phyloP scores from a whole-genome alignment of 2,888 invertebrate species.

The Glyphotaelius pellucidus region DNA sequence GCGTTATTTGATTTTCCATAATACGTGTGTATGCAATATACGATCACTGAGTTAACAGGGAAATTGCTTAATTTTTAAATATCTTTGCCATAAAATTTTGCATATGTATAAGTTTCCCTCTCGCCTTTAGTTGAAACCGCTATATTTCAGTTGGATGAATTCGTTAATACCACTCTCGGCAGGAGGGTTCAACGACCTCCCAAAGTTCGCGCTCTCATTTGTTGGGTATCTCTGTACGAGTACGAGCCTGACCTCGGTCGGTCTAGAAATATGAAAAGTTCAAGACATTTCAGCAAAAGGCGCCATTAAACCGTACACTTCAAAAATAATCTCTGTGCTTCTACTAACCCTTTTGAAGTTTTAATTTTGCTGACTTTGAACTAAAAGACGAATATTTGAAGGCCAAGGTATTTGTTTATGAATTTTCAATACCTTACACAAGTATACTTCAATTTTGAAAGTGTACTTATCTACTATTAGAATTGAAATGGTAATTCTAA shows the following conservation, averaged over 20 bases:
- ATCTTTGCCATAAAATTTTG: not conserved
- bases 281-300: not conserved
- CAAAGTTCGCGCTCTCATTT: conserved; percentile 62
- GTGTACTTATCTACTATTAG: not conserved
- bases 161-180: conserved; percentile 26
- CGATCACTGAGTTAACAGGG: not conserved
- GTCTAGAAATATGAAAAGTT: not conserved
- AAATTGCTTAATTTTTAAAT: no score
- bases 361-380: not conserved
- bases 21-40: no score
- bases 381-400: not conserved
- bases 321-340: not conserved
- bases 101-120: conserved; percentile 8
- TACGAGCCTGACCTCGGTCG: not conserved
- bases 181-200: conserved; percentile 53
- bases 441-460: not conserved
- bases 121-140: conserved; percentile 4
- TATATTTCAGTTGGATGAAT: conserved; percentile 5
- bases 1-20: no score
- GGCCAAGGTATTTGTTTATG: not conserved
- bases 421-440: not conserved
- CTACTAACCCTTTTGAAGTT: not conserved
- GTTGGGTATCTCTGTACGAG: conserved; percentile 21
- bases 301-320: not conserved
- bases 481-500: not conserved